Evolutionary conservation across 2,113 vertebrate species (phyloP).

Genomic region (Redunca redunca): DNA sequence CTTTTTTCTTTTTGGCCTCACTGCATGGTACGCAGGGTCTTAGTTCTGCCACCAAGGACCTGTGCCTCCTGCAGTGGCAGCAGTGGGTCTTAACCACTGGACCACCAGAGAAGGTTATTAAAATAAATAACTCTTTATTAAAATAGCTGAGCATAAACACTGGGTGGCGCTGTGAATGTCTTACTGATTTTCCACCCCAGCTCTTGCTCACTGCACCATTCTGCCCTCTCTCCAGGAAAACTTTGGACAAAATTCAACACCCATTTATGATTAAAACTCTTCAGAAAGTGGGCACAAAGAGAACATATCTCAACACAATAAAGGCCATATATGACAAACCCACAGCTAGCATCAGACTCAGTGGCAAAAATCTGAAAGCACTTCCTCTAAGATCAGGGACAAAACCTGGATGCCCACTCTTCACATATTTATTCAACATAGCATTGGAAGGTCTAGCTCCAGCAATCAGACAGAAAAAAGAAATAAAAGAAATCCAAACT

Average conservation of each 20-base stretch:
- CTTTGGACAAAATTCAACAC: neutral
- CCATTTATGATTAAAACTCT: neutral
- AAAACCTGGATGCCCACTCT: neutral
- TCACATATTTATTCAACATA: neutral
- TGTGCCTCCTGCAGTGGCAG: neutral
- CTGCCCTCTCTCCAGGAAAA: neutral
- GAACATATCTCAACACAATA: neutral
- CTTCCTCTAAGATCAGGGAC: neutral
- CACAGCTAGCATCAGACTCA: neutral
- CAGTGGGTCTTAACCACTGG: neutral
- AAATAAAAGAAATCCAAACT: neutral
- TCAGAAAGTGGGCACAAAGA: neutral
- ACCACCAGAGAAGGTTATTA: neutral
- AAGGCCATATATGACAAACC: neutral
- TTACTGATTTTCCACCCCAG: neutral
- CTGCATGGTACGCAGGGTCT: neutral
- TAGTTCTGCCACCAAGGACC: neutral
- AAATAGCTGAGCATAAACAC: neutral
- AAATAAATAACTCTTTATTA: neutral
- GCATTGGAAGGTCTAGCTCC: neutral
- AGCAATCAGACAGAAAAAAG: neutral
- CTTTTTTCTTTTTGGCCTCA: neutral
- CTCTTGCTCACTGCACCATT: neutral
- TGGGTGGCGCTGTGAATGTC: rapidly evolving
- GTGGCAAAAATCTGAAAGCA: neutral